Evolutionary conservation across 2,113 vertebrate genomes (phyloP).

Genomic region (Enhydra lutris): DNA sequence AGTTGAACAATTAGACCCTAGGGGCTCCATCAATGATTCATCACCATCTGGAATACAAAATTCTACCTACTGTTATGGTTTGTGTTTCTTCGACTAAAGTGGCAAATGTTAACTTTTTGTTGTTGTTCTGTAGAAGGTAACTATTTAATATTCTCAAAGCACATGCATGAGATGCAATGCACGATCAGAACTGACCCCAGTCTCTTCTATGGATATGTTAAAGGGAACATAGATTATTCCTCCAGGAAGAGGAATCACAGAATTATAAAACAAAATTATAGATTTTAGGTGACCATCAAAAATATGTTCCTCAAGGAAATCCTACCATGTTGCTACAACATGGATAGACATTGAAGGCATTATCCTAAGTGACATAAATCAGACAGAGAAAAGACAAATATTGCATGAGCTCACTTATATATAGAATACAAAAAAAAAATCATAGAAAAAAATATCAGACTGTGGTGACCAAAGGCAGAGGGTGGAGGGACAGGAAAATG

Average conservation of each 20-base stretch:
- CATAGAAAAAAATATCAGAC: not conserved
- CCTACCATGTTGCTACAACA: not conserved
- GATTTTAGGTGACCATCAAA: not conserved
- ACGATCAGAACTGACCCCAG: not conserved
- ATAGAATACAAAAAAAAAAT: not conserved
- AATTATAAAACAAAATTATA: not conserved
- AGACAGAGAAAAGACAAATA: not conserved
- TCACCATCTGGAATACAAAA: constrained; percentile 77
- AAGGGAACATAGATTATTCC: not conserved
- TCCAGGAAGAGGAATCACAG: not conserved
- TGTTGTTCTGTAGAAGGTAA: not conserved
- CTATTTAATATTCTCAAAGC: not conserved
- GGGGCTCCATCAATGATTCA: constrained; percentile 74
- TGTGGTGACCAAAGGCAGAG: not conserved
- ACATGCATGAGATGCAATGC: not conserved
- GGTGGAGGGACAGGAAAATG: too few relatives aligned
- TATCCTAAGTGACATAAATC: not conserved
- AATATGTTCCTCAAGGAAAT: not conserved
- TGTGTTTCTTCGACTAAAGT: not conserved
- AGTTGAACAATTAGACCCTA: constrained; percentile 74
- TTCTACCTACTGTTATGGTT: constrained; percentile 29
- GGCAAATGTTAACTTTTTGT: not conserved
- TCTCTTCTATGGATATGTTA: not conserved
- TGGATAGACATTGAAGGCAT: not conserved
- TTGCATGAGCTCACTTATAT: not conserved